These are phyloP conservation scores for Phrynocephalus forsythii DNA, from an alignment of 2,797 vertebrate species.

Conservation along the genomic window DNA sequence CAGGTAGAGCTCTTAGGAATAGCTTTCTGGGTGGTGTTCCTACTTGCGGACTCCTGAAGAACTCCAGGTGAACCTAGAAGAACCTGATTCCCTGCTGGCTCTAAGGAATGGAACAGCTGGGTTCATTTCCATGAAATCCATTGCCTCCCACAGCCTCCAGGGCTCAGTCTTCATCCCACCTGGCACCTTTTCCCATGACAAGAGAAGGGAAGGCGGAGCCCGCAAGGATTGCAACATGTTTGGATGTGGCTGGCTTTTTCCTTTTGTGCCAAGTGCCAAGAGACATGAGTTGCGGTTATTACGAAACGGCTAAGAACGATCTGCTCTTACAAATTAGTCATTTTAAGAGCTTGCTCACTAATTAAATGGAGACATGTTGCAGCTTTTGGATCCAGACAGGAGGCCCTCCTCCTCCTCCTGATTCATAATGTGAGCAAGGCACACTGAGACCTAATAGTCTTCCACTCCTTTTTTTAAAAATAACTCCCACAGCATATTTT, in stretches of 20 bases:
- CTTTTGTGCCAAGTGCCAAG: slow-evolving; percentile 74
- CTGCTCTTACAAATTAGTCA: slow-evolving; percentile 77
- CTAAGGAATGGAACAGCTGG: slow-evolving; percentile 61
- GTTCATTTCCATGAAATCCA: slow-evolving; percentile 59
- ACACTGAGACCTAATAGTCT: slow-evolving; percentile 52
- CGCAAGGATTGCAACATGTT: slow-evolving; percentile 76
- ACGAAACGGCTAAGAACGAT: slow-evolving; percentile 75
- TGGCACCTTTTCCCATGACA: slow-evolving; percentile 75
- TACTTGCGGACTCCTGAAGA: slow-evolving; percentile 54
- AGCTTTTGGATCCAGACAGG: slow-evolving; percentile 55
- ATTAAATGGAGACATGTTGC: slow-evolving; percentile 68
- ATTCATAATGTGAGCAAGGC: slow-evolving; percentile 12
- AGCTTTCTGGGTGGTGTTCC: slow-evolving; percentile 44
- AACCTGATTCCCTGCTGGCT: slow-evolving; percentile 61
- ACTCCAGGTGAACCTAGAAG: slow-evolving; percentile 67
- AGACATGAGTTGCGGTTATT: slow-evolving; percentile 76
- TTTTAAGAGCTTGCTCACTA: slow-evolving; percentile 73
- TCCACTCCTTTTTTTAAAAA: slow-evolving; percentile 24
- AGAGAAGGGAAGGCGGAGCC: slow-evolving; percentile 71
- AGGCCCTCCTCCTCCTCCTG: slow-evolving; percentile 17
- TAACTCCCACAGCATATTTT: slow-evolving; percentile 12
- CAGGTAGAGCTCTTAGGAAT: background rate
- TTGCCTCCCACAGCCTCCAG: slow-evolving; percentile 55
- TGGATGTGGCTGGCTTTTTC: slow-evolving; percentile 59
- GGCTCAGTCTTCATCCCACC: slow-evolving; percentile 61